Evolutionary conservation across 2,888 invertebrate genomes (phyloP).

Genomic region (Micoletzkya japonica): DNA sequence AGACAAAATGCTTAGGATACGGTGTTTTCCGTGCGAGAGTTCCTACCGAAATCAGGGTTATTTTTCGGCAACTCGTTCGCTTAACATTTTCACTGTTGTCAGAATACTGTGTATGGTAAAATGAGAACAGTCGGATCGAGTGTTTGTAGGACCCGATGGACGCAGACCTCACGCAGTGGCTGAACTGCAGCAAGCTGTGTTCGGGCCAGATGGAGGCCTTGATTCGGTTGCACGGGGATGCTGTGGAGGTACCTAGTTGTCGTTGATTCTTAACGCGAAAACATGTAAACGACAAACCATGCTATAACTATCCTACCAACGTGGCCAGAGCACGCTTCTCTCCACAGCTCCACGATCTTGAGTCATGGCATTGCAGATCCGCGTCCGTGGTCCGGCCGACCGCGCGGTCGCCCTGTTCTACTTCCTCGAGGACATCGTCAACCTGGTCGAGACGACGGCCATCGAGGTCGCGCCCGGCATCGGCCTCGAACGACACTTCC

Average conservation of each 20-base stretch:
- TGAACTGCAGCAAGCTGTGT: constrained; percentile 72
- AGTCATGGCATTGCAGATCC: constrained; percentile 56
- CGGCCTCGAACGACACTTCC: constrained; percentile 72
- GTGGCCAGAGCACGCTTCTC: background rate
- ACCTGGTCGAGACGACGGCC: constrained; percentile 70
- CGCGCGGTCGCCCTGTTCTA: constrained; percentile 68
- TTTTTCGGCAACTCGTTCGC: background rate
- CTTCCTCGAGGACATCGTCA: constrained; percentile 72
- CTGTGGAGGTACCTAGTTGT: constrained; percentile 37
- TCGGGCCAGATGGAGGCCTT: constrained; percentile 75
- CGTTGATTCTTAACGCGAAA: background rate
- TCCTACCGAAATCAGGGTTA: background rate
- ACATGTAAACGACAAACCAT: background rate
- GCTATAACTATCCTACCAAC: background rate
- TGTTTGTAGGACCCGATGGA: constrained; percentile 68
- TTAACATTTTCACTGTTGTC: background rate
- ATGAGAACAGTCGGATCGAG: too few species aligned
- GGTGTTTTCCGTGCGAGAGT: too few species aligned
- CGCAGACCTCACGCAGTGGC: constrained; percentile 75
- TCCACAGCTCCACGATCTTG: background rate
- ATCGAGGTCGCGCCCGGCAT: constrained; percentile 75
- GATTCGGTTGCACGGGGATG: constrained; percentile 66
- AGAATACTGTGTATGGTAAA: too few species aligned
- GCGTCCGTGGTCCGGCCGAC: constrained; percentile 66
- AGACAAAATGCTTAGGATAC: too few species aligned